Percentiles rank a stretch among this genome's conserved stretches.
Evolutionary conservation across 2,113 vertebrate species (phyloP).

Genomic region (Thamnophis sirtalis): DNA sequence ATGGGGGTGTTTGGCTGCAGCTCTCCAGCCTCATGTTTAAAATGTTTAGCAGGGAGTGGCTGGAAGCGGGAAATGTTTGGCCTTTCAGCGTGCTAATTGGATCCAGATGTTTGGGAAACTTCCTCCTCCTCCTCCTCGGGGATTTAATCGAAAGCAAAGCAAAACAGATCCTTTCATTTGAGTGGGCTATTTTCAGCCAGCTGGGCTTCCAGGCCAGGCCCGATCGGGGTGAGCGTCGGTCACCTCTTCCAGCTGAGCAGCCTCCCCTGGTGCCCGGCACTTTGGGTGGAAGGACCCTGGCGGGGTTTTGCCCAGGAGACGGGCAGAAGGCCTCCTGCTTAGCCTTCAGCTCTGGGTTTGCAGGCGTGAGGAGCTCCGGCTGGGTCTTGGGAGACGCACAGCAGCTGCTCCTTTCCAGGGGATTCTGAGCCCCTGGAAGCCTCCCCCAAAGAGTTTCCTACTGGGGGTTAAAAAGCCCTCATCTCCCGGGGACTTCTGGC

Average conservation of each 20-base stretch:
- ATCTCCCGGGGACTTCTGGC: neutral
- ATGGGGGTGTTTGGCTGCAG: neutral
- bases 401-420: neutral
- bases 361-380: neutral
- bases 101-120: constrained; percentile 21
- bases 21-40: neutral
- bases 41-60: neutral
- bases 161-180: constrained; percentile 45
- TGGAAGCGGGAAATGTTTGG: neutral
- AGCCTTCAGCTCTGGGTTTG: neutral
- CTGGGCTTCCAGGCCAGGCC: constrained; percentile 40
- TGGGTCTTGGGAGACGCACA: too few relatives aligned
- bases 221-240: neutral
- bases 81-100: neutral
- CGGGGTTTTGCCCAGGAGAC: neutral
- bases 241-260: neutral
- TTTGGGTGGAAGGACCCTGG: neutral
- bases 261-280: too few relatives aligned
- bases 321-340: neutral
- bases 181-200: constrained; percentile 41
- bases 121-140: neutral
- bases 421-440: neutral
- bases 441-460: neutral
- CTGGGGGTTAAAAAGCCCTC: neutral
- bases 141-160: constrained; percentile 20